Conservation (phyloP, 2,113 vertebrate species). For the Indicator maculatus region DNA sequence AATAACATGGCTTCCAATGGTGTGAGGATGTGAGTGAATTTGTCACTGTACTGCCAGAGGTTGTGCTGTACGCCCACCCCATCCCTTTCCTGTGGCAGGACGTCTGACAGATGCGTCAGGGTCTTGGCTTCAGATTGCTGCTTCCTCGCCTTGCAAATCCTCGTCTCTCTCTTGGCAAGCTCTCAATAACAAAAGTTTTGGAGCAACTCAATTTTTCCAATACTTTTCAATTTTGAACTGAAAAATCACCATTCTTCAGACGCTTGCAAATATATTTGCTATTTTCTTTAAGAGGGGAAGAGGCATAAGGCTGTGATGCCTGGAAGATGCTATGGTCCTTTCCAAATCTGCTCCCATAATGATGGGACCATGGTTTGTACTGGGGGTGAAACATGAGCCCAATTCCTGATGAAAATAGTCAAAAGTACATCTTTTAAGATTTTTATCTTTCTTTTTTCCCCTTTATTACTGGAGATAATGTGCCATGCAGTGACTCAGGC, state of each 20-base stretch:
- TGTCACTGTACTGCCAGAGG: not conserved
- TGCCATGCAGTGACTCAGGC: conserved; percentile 8
- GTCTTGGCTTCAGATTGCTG: not conserved
- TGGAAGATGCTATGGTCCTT: not conserved
- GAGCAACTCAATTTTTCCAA: not conserved
- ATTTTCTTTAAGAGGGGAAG: not conserved
- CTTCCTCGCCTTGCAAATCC: not conserved
- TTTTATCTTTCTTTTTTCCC: not conserved
- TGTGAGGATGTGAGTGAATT: not conserved
- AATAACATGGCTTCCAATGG: not conserved
- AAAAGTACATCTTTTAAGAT: not conserved
- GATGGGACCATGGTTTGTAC: not conserved
- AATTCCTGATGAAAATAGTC: not conserved
- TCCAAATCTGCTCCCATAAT: not conserved
- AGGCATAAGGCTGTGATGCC: not conserved
- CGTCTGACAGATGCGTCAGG: not conserved
- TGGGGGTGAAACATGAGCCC: not conserved
- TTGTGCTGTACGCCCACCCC: not conserved
- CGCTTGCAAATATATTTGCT: not conserved
- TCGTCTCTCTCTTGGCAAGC: not conserved
- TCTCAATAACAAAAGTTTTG: not conserved
- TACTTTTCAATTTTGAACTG: not conserved
- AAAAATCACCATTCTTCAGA: not conserved
- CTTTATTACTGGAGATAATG: conserved; percentile 10
- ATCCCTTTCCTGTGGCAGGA: not conserved